Percentiles rank a stretch among this genome's conserved stretches.
Conservation (phyloP, 2,797 vertebrate species). For the Kryptopterus vitreolus region DNA sequence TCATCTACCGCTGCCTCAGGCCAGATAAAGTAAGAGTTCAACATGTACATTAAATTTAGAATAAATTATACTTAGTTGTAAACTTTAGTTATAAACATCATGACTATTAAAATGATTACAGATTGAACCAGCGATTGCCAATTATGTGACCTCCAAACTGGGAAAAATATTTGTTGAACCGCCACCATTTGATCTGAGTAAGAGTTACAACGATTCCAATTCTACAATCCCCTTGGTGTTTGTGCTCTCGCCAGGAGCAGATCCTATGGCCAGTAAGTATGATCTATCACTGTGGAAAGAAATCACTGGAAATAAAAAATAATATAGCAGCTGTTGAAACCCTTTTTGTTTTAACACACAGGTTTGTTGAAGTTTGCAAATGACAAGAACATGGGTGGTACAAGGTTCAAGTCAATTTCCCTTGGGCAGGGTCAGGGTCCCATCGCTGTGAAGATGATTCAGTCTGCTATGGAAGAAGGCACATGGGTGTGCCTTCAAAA, state of each 20-base stretch:
- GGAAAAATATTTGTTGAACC: constrained; percentile 96
- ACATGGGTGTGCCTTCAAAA: constrained; percentile 98
- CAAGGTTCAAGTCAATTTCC: constrained; percentile 93
- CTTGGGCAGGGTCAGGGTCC: constrained; percentile 96
- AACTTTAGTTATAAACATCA: too few relatives aligned
- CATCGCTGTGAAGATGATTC: constrained; percentile 90
- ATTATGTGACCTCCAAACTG: constrained; percentile 85
- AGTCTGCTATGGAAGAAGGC: constrained; percentile 80
- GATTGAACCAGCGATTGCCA: constrained; percentile 84
- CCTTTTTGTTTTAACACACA: constrained; percentile 58
- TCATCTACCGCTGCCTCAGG: constrained; percentile 88
- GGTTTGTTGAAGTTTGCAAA: constrained; percentile 92
- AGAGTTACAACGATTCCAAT: constrained; percentile 92
- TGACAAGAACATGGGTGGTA: constrained; percentile 83
- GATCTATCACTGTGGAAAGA: not conserved
- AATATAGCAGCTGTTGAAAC: not conserved
- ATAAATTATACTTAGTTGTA: not conserved
- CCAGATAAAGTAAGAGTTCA: constrained; percentile 85
- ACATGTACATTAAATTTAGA: not conserved
- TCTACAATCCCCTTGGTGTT: constrained; percentile 88
- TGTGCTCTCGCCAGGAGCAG: constrained; percentile 93
- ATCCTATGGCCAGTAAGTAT: constrained; percentile 95
- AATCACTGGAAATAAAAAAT: not conserved
- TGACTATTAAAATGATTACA: constrained; percentile 43
- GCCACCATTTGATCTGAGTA: constrained; percentile 91